Percentiles rank a stretch among this genome's conserved stretches.
phyloP scores from a whole-genome alignment of 2,888 invertebrate species.

The Bellardia bayeri region DNA sequence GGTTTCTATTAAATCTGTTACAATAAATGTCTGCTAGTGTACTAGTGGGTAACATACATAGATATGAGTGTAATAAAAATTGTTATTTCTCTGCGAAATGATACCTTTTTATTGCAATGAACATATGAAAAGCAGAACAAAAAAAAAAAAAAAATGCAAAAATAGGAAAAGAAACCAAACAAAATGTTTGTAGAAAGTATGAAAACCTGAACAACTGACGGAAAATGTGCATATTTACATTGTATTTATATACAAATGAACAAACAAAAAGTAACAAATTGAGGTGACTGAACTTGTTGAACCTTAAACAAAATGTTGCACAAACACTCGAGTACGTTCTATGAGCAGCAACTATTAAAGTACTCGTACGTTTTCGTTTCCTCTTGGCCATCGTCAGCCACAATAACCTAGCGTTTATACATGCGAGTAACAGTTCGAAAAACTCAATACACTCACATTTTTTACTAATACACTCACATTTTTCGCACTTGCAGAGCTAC shows the following conservation, averaged over 20 bases:
- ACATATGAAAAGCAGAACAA: slow-evolving; percentile 25
- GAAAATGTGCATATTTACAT: slow-evolving; percentile 19
- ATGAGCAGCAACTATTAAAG: slow-evolving; percentile 14
- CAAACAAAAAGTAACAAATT: slow-evolving; percentile 32
- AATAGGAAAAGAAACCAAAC: slow-evolving; percentile 20
- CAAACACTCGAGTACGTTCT: slow-evolving; percentile 22
- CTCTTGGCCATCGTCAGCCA: background rate
- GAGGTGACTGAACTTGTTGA: slow-evolving; percentile 73
- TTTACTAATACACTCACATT: no score
- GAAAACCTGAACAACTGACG: slow-evolving; percentile 18
- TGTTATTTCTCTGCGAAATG: background rate
- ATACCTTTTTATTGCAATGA: slow-evolving; percentile 24
- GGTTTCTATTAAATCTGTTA: no score
- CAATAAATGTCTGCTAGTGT: no score
- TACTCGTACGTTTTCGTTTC: background rate
- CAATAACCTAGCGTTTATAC: no score
- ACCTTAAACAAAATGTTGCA: slow-evolving; percentile 68
- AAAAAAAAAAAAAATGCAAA: slow-evolving; percentile 37
- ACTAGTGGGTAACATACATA: no score
- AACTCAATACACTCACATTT: no score
- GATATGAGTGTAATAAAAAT: no score
- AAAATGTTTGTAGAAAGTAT: slow-evolving; percentile 62
- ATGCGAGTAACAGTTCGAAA: no score
- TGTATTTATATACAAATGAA: slow-evolving; percentile 31
- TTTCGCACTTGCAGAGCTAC: no score